Conservation (phyloP, 2,113 vertebrate genomes). For the Eubucco bourcierii region DNA sequence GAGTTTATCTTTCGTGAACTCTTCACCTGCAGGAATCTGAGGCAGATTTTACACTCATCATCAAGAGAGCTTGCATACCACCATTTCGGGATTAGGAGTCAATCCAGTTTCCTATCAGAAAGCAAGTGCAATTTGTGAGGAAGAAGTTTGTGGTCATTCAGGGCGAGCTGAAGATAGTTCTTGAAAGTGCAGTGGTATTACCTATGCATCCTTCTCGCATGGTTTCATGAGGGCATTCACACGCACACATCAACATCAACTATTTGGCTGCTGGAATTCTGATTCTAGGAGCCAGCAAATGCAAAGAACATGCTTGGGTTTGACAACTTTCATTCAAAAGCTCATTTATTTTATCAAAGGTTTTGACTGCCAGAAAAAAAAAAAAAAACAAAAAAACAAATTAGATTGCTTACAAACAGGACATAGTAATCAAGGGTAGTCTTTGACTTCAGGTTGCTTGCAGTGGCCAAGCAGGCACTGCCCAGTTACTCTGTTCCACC, state of each 20-base stretch:
- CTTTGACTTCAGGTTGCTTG: not conserved
- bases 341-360: not conserved
- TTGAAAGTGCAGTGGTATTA: not conserved
- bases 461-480: not conserved
- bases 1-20: not conserved
- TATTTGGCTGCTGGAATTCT: not conserved
- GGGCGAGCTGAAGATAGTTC: not conserved
- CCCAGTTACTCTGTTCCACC: not conserved
- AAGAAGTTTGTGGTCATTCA: not conserved
- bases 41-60: not conserved
- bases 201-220: not conserved
- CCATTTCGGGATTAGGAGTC: not conserved
- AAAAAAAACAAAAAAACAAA: not conserved
- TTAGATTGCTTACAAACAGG: not conserved
- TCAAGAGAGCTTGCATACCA: not conserved
- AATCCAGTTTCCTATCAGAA: not conserved
- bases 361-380: not conserved
- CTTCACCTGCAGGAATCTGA: not conserved
- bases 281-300: not conserved
- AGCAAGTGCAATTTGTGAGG: not conserved
- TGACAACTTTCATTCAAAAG: not conserved
- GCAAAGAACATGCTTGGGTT: not conserved
- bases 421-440: not conserved
- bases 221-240: not conserved
- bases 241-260: not conserved